phyloP scores from a whole-genome alignment of 2,797 vertebrate species.

The Anas capensis region DNA sequence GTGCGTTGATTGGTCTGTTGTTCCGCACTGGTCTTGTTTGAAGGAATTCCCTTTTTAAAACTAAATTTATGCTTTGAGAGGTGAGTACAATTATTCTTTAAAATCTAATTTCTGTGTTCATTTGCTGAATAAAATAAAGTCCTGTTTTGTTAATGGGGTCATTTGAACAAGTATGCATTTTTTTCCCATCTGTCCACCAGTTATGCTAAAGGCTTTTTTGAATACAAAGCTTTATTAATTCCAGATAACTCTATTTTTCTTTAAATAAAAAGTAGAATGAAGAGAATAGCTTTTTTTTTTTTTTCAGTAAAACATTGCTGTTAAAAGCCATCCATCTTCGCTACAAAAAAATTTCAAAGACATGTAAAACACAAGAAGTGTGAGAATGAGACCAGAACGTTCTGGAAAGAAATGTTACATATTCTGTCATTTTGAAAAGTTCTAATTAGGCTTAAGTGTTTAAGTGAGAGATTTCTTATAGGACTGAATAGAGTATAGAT shows the following conservation, averaged over 20 bases:
- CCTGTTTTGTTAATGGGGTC: background rate
- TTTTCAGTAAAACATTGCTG: background rate
- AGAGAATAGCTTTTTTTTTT: background rate
- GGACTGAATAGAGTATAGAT: constrained; percentile 7
- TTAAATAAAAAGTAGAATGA: background rate
- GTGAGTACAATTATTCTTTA: background rate
- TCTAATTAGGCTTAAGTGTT: constrained; percentile 11
- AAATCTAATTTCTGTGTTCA: background rate
- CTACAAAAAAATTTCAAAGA: background rate
- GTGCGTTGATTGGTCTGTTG: background rate
- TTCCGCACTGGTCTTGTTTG: background rate
- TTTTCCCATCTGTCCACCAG: background rate
- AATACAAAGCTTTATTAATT: background rate
- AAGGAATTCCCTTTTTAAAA: background rate
- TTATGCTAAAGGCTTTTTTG: background rate
- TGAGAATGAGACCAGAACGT: constrained; percentile 1
- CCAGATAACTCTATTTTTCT: background rate
- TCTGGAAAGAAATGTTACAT: background rate
- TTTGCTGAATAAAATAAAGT: background rate
- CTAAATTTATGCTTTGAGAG: background rate
- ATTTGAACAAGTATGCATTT: background rate
- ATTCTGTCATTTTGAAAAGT: background rate
- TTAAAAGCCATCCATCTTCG: background rate
- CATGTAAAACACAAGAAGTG: background rate
- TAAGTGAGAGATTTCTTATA: background rate